Base-by-base conservation (phyloP, 1,140 invertebrate genomes). In the Drosophila kurseongensis region DNA sequence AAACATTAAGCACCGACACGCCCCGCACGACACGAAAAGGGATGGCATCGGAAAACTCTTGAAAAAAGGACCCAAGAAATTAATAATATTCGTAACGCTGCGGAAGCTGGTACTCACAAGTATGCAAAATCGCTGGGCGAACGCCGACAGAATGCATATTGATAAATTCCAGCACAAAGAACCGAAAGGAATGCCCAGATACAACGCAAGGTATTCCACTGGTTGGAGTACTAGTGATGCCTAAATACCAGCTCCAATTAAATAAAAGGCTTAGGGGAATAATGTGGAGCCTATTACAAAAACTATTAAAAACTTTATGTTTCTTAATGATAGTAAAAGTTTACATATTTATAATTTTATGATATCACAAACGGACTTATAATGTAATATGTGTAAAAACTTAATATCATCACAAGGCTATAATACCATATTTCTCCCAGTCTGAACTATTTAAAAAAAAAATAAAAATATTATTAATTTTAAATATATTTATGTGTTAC, bases 131-230 rank as follows among this genome's bases (percentile, higher is more conserved):
- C 56, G 75, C 69, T 62, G 51, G 40, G 55, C 52, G 58, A 61
- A 80, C 65, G 42, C 36, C 35, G 23, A 45, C 18, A 74, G 74
- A 81, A 59, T 68, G 79, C 80, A 83, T 83, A 83, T 83, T 83
- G 80, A 82, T 82, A 82, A 82, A 82, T 82, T 82, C 69, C 71
- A 57, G 75, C 13, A 57, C 59, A 51, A 65, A 45, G 54, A 60
- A 36, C 23, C 29, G 35, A 45, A 60, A 23, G 50, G 14, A 38
- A 18, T 13, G 36, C 51, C 44, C 44, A 47, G 45, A 62, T 42
- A 80, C 78, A 76, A 67, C 66, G 78, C 40, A 27, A 16, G 59
- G 58, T 51, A 77, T 60, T 63, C 18, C 16, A n/a, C 36, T 5
- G n/a, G n/a, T 16, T 45, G n/a, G 3, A 38, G 61, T 7, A 2